phyloP scores from a whole-genome alignment of 1,140 invertebrate genomes.

The Micrasema minimum region DNA sequence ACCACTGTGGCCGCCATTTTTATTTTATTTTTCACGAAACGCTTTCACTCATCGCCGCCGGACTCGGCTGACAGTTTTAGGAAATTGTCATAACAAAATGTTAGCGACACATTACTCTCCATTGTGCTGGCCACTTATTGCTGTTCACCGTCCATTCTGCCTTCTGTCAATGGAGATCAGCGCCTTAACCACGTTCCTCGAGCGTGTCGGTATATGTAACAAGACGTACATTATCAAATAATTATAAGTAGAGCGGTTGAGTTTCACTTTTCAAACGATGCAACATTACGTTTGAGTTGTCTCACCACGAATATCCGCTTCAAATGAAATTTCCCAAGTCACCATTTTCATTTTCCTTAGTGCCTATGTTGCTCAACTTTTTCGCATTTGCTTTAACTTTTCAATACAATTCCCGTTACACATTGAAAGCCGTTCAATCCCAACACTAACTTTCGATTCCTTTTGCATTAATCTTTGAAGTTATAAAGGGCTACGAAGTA shows the following conservation, averaged over 20 bases:
- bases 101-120: not conserved
- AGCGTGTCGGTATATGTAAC: not conserved
- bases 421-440: too few species aligned
- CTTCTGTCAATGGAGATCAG: not conserved
- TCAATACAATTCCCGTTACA: too few species aligned
- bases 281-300: not conserved
- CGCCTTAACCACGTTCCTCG: too few species aligned
- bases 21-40: conserved; percentile 16
- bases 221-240: conserved; percentile 27
- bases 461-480: too few species aligned
- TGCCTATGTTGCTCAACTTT: too few species aligned
- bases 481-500: too few species aligned
- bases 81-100: conserved; percentile 1
- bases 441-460: too few species aligned
- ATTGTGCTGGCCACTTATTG: not conserved
- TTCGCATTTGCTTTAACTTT: too few species aligned
- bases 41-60: conserved; percentile 31
- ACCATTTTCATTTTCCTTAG: too few species aligned
- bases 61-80: not conserved
- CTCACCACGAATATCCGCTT: conserved; percentile 18
- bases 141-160: too few species aligned
- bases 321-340: not conserved
- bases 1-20: conserved; percentile 21
- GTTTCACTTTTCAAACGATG: conserved; percentile 33
- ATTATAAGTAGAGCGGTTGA: conserved; percentile 21